A percentile compares a stretch with the other conserved stretches of the same genome.
These are phyloP conservation scores for Chironomus tepperi DNA, from an alignment of 1,140 invertebrate genomes.

Conservation along the genomic window DNA sequence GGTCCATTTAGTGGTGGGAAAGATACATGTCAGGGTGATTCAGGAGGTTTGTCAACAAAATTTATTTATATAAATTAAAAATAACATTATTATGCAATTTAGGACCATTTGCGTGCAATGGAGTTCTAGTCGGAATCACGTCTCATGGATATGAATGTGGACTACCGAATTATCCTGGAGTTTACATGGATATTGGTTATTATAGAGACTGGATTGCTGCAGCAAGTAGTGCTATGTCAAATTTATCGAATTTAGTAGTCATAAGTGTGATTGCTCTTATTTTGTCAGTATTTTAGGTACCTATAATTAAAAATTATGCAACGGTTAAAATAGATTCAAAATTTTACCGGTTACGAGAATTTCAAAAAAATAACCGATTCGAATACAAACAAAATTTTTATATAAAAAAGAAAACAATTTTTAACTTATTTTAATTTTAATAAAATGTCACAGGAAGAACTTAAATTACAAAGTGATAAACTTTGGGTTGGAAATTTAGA, in stretches of 20 bases:
- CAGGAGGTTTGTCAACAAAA: constrained; percentile 43
- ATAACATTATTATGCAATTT: too few species aligned
- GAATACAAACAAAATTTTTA: not conserved
- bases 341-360: not conserved
- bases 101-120: constrained; percentile 44
- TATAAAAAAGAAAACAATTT: not conserved
- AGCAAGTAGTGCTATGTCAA: too few species aligned
- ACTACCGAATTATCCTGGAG: constrained; percentile 52
- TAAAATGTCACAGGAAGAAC: not conserved
- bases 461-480: constrained; percentile 24
- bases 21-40: constrained; percentile 41
- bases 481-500: constrained; percentile 89
- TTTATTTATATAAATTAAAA: too few species aligned
- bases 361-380: not conserved
- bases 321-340: too few species aligned
- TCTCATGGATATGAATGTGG: constrained; percentile 67
- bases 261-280: too few species aligned
- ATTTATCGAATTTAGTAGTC: too few species aligned
- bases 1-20: constrained; percentile 34
- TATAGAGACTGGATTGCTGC: constrained; percentile 49
- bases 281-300: too few species aligned
- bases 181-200: constrained; percentile 56
- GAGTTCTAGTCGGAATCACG: constrained; percentile 53
- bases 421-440: not conserved
- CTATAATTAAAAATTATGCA: too few species aligned